A percentile compares a stretch with the other conserved stretches of the same genome.
Evolutionary conservation across 2,113 vertebrate species (phyloP).

Genomic region (Odontophorus gujanensis): DNA sequence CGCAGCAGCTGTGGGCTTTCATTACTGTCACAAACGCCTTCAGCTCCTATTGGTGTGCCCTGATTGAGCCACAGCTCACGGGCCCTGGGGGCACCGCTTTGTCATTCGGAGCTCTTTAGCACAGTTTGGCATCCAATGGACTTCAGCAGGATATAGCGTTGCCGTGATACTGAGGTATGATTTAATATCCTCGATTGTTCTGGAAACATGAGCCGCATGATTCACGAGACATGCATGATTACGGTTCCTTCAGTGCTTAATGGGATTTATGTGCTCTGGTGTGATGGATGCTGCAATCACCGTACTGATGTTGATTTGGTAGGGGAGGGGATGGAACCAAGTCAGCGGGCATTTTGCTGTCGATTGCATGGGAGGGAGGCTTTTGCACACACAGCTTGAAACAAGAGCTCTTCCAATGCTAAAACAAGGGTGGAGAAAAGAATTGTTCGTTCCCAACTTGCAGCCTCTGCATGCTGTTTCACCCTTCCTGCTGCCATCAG

Average conservation of each 20-base stretch:
- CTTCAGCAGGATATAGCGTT: background rate
- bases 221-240: constrained; percentile 18
- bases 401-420: background rate
- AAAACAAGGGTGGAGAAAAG: background rate
- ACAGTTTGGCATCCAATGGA: background rate
- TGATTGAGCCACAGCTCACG: background rate
- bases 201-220: constrained; percentile 27
- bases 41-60: background rate
- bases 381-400: background rate
- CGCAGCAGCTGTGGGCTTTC: constrained; percentile 61
- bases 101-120: background rate
- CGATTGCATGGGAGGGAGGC: background rate
- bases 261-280: background rate
- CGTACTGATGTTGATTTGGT: background rate
- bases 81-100: background rate
- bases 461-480: background rate
- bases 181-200: constrained; percentile 33
- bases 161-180: constrained; percentile 54
- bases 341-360: background rate
- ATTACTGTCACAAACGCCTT: constrained; percentile 29
- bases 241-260: background rate
- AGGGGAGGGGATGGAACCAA: rapidly evolving
- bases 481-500: rapidly evolving
- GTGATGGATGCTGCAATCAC: background rate
- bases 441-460: background rate